Evolutionary conservation across 1,140 invertebrate genomes (phyloP).

Genomic region (Andrena cerasifolii): DNA sequence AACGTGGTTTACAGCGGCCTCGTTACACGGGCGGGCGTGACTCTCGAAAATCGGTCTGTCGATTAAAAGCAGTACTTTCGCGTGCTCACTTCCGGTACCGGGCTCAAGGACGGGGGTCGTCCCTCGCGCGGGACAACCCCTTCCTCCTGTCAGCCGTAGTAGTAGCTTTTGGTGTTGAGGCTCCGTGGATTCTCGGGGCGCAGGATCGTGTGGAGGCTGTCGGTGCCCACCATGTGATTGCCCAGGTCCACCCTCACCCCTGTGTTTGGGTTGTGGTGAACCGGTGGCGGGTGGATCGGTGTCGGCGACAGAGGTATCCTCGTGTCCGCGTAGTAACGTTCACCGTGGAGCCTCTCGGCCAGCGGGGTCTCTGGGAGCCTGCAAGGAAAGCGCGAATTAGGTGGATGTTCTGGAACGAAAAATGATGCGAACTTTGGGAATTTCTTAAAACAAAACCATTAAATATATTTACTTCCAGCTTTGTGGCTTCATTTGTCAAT

Average conservation of each 20-base stretch:
- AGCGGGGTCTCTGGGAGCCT: conserved; percentile 78
- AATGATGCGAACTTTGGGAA: too few species aligned
- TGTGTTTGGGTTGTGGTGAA: conserved; percentile 39
- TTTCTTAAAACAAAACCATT: too few species aligned
- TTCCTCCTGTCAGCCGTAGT: conserved; percentile 84
- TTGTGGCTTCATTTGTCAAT: too few species aligned
- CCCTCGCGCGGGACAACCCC: conserved; percentile 79
- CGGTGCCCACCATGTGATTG: conserved; percentile 81
- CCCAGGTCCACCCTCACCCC: conserved; percentile 79
- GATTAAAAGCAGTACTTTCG: conserved; percentile 80
- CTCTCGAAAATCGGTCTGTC: conserved; percentile 17
- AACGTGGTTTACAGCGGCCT: conserved; percentile 48
- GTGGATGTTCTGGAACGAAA: too few species aligned
- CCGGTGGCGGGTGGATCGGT: conserved; percentile 43
- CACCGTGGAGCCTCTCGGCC: conserved; percentile 77
- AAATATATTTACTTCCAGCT: too few species aligned
- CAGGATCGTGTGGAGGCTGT: conserved; percentile 79
- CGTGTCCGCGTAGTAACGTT: conserved; percentile 77
- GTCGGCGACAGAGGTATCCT: conserved; percentile 76
- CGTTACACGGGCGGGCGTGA: neutral
- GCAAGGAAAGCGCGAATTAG: conserved; percentile 24
- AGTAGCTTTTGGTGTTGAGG: conserved; percentile 84
- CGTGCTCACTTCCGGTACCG: conserved; percentile 79
- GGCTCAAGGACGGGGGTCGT: conserved; percentile 78
- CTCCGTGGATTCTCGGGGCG: conserved; percentile 80